Evolutionary conservation across 2,797 vertebrate genomes (phyloP), one percentile per base, ranked within the genome.

Genomic region (Sorex maritimensis): DNA sequence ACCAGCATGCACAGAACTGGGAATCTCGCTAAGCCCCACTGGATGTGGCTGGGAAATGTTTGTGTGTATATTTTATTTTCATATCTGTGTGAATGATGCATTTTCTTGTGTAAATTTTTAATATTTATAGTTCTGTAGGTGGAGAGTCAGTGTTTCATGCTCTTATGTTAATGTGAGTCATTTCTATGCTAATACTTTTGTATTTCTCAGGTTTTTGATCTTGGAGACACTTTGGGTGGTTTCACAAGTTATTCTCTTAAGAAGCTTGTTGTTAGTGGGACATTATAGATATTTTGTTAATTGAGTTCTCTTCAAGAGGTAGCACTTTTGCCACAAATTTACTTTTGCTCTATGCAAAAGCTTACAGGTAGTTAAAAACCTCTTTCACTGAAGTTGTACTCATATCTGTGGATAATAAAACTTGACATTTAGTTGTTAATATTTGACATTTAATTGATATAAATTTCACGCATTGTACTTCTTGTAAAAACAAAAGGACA

Each of bases 61-160:
- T 52, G 2, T 49, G 13, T 49, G 49, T 52, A 52, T 8, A 52
- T 14, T 52, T 52, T 52, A 52, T 9, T 52, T 52, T 52, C 49
- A 52, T 52, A 52, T 52, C 49, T 52, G 2, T 52, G 49, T 52
- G 49, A 52, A 9, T 52, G 49, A 52, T 52, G 49, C 49, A 11
- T 52, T 52, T 68, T 61, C 88, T 96, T 95, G 23, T 92, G 92
- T 94, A 90, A 96, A 68, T 88, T 92, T 96, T 86, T 87, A 85
- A 95, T 95, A 11, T 28, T 96, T 96, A 82, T 95, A 79, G 85
- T 73, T 92, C 81, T 94, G 79, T 72, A 26, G 77, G 13, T 78
- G 69, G 65, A 86, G 19, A 21, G 91, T 95, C 94, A 84, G 78
- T 91, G 19, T 95, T 91, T 92, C 26, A 61, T 83, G 63, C 83